phyloP scores from a whole-genome alignment of 2,888 invertebrate genomes.

The Cabera pusaria region DNA sequence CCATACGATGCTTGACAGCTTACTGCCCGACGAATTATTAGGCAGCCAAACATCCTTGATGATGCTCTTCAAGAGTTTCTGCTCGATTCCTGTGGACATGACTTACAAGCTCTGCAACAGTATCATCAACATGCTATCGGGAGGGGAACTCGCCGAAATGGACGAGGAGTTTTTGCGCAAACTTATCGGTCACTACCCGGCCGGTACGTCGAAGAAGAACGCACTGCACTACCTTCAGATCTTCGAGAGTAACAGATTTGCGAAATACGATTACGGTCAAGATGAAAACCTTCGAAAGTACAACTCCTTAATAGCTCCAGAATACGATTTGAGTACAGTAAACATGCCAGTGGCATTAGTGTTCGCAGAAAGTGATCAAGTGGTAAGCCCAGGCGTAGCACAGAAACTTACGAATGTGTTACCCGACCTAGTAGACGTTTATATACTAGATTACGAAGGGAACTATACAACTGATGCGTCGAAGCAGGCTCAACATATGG shows the following conservation, averaged over 20 bases:
- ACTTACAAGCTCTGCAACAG: slow-evolving; percentile 14
- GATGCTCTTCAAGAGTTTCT: slow-evolving; percentile 9
- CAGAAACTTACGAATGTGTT: slow-evolving; percentile 27
- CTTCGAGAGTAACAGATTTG: slow-evolving; percentile 15
- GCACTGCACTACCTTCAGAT: slow-evolving; percentile 27
- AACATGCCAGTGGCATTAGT: slow-evolving; percentile 31
- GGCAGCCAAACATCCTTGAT: slow-evolving; percentile 3
- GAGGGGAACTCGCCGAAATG: slow-evolving; percentile 20
- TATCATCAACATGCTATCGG: slow-evolving; percentile 17
- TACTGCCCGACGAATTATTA: slow-evolving; percentile 20
- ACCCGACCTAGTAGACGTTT: slow-evolving; percentile 38
- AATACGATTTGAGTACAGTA: slow-evolving; percentile 25
- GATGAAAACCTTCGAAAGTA: slow-evolving; percentile 29
- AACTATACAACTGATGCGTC: too few relatives aligned
- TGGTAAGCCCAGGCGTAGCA: slow-evolving; percentile 34
- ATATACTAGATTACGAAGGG: slow-evolving; percentile 19
- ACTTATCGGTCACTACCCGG: slow-evolving; percentile 32
- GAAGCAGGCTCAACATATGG: slow-evolving; percentile 35
- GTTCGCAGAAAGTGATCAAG: slow-evolving; percentile 34
- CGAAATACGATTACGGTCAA: slow-evolving; percentile 34
- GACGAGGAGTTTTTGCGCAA: slow-evolving; percentile 27
- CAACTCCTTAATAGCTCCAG: slow-evolving; percentile 28
- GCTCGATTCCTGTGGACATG: slow-evolving; percentile 6
- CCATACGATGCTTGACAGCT: slow-evolving; percentile 1
- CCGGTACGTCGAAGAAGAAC: slow-evolving; percentile 27